These are phyloP conservation scores for Acyrthosiphon pisum DNA, from an alignment of 1,140 invertebrate species.

Conservation along the genomic window DNA sequence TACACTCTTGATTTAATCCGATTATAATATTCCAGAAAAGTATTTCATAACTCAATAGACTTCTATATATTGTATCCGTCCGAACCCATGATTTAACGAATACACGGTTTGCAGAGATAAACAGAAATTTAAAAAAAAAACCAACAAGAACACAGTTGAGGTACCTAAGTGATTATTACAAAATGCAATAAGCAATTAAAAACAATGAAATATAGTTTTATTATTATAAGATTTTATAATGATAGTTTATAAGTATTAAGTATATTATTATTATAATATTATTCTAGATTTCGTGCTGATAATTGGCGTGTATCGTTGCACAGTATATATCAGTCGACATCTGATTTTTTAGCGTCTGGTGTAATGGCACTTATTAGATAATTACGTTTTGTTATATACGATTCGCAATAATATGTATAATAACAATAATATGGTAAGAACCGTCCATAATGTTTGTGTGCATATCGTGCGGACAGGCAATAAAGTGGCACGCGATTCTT, in stretches of 20 bases:
- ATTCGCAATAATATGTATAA: not conserved
- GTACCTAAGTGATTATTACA: not conserved
- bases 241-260: not conserved
- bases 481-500: slow-evolving; percentile 4
- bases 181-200: not conserved
- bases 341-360: not conserved
- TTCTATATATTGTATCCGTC: not conserved
- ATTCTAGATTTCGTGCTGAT: not conserved
- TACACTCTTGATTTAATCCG: not conserved
- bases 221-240: not conserved
- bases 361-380: not conserved
- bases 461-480: not conserved
- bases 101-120: not conserved
- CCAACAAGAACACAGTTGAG: not conserved
- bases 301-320: not conserved
- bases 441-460: not conserved
- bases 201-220: not conserved
- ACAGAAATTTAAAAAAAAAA: not conserved
- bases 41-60: not conserved
- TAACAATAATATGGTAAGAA: not conserved
- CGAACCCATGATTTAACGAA: not conserved
- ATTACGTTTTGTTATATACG: not conserved
- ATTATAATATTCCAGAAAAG: not conserved
- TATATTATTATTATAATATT: not conserved
- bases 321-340: not conserved